These are phyloP conservation scores for Macropis europaea DNA, from an alignment of 2,888 invertebrate genomes.

Conservation along the genomic window DNA sequence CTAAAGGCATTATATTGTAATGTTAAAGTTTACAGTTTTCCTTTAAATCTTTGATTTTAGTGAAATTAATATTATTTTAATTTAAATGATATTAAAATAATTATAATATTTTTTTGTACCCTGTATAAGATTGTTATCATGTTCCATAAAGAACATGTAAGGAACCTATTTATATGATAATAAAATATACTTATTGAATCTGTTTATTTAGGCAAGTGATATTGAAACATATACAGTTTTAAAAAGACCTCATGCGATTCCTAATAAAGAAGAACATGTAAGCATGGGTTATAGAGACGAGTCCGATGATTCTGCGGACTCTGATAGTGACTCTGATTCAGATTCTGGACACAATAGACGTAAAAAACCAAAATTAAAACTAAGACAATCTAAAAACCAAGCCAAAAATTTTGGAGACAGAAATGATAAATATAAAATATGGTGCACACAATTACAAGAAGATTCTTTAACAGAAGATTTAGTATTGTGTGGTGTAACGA, in stretches of 20 bases:
- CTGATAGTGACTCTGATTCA: slow-evolving; percentile 84
- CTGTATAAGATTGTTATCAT: not conserved
- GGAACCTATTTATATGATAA: not conserved
- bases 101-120: not conserved
- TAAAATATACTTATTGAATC: not conserved
- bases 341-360: slow-evolving; percentile 76
- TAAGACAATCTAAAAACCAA: slow-evolving; percentile 77
- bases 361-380: slow-evolving; percentile 82
- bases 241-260: slow-evolving; percentile 70
- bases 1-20: slow-evolving; percentile 1
- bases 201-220: slow-evolving; percentile 66
- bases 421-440: slow-evolving; percentile 89
- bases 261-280: slow-evolving; percentile 58
- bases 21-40: not conserved
- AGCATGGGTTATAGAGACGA: slow-evolving; percentile 84
- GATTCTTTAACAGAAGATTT: slow-evolving; percentile 90
- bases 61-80: not conserved
- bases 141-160: not conserved
- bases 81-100: not conserved
- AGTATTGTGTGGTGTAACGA: slow-evolving; percentile 88
- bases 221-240: slow-evolving; percentile 74
- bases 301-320: slow-evolving; percentile 81
- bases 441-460: slow-evolving; percentile 87
- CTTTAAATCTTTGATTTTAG: not conserved
- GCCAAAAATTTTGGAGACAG: slow-evolving; percentile 78